phyloP scores from a whole-genome alignment of 1,140 invertebrate genomes.

The Meloidogyne exigua region DNA sequence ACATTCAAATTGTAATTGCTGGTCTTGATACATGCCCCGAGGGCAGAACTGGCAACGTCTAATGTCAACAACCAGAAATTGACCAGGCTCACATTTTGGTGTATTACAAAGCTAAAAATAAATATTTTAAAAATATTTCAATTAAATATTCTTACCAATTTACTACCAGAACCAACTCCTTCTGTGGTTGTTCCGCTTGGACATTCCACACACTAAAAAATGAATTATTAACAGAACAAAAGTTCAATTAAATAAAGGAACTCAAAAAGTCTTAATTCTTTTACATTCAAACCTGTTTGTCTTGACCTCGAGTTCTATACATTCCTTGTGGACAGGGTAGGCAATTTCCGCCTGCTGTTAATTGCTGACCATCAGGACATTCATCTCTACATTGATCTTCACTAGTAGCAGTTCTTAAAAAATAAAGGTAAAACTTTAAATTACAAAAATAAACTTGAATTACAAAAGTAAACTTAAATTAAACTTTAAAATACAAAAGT shows the following conservation, averaged over 20 bases:
- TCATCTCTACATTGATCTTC: constrained; percentile 77
- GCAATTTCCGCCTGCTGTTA: constrained; percentile 77
- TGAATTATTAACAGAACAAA: too few relatives aligned
- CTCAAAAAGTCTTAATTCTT: too few relatives aligned
- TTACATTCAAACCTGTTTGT: too few relatives aligned
- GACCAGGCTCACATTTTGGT: constrained; percentile 70
- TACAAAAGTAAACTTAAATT: too few relatives aligned
- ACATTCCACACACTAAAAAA: constrained; percentile 82
- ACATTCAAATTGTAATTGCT: constrained; percentile 82
- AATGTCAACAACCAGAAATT: constrained; percentile 77
- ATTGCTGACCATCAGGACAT: constrained; percentile 69
- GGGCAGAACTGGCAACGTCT: constrained; percentile 84
- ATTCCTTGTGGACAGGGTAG: constrained; percentile 85
- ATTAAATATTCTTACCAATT: constrained; percentile 66
- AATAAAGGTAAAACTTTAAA: neutral
- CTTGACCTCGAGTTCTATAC: constrained; percentile 81
- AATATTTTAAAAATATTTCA: neutral
- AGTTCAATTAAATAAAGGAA: too few relatives aligned
- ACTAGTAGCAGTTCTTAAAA: constrained; percentile 63
- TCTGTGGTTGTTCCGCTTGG: constrained; percentile 84
- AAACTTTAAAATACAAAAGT: too few relatives aligned
- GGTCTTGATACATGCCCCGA: constrained; percentile 86
- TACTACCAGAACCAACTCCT: constrained; percentile 77
- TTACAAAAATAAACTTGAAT: too few relatives aligned
- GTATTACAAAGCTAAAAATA: constrained; percentile 73